phyloP scores from a whole-genome alignment of 2,113 vertebrate species.

The Opisthocomus hoazin region DNA sequence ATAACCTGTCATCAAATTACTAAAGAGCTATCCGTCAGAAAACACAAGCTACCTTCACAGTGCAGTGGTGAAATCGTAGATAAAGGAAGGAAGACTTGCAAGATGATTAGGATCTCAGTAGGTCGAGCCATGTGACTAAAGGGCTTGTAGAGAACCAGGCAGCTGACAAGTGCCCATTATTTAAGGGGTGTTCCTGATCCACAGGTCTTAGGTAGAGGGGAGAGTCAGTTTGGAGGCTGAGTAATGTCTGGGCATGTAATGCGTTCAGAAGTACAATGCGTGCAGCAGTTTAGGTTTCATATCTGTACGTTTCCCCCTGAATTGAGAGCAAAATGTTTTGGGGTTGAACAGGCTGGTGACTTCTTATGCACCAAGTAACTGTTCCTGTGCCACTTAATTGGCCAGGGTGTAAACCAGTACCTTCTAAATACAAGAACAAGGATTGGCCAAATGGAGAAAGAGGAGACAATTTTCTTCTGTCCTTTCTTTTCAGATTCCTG shows the following conservation, averaged over 20 bases:
- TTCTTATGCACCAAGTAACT: accelerated
- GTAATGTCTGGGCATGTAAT: not conserved
- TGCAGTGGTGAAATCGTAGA: not conserved
- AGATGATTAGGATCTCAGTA: not conserved
- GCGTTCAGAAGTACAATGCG: not conserved
- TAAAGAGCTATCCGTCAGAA: not conserved
- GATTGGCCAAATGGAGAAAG: not conserved
- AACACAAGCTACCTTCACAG: not conserved
- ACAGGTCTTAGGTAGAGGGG: not conserved
- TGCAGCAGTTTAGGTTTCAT: not conserved
- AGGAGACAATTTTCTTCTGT: not conserved
- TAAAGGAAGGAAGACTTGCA: not conserved
- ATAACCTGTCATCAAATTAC: not conserved
- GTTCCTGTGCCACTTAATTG: not conserved
- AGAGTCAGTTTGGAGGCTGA: not conserved
- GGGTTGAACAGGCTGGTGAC: not conserved
- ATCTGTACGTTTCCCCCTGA: not conserved
- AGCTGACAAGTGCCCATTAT: not conserved
- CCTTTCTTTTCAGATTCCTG: not conserved
- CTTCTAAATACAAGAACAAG: not conserved
- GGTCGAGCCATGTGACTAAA: not conserved
- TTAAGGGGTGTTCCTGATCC: not conserved
- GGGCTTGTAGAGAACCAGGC: not conserved
- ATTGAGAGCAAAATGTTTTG: not conserved
- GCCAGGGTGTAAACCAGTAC: not conserved